Conservation (phyloP, 2,797 vertebrate species). For the Lepus oiostolus region DNA sequence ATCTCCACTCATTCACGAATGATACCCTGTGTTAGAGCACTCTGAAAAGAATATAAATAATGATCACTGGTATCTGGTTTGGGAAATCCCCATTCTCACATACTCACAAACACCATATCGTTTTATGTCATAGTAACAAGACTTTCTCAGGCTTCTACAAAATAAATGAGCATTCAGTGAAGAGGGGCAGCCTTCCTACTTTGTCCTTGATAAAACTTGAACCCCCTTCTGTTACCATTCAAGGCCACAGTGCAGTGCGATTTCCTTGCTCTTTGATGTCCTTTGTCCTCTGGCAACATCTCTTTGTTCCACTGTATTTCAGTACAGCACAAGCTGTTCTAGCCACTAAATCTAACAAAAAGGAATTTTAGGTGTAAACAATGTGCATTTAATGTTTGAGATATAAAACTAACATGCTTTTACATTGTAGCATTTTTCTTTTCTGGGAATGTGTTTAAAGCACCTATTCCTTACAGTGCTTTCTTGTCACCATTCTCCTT, state of each 20-base stretch:
- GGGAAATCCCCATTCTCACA: not conserved
- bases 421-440: not conserved
- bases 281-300: constrained; percentile 1
- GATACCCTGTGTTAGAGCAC: not conserved
- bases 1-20: not conserved
- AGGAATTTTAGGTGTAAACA: constrained; percentile 9
- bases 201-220: constrained; percentile 20
- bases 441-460: not conserved
- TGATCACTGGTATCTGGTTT: not conserved
- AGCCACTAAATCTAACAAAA: not conserved
- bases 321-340: constrained; percentile 16
- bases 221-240: constrained; percentile 13
- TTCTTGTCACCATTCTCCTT: not conserved
- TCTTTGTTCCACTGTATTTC: not conserved
- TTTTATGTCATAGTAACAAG: not conserved
- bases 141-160: constrained; percentile 29
- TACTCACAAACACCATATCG: not conserved
- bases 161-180: not conserved
- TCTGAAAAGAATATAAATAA: not conserved
- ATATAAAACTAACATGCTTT: constrained; percentile 14
- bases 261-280: not conserved
- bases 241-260: not conserved
- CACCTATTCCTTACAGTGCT: not conserved
- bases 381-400: constrained; percentile 38
- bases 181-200: not conserved